phyloP scores from a whole-genome alignment of 2,797 vertebrate genomes.

The Anguilla megastoma region DNA sequence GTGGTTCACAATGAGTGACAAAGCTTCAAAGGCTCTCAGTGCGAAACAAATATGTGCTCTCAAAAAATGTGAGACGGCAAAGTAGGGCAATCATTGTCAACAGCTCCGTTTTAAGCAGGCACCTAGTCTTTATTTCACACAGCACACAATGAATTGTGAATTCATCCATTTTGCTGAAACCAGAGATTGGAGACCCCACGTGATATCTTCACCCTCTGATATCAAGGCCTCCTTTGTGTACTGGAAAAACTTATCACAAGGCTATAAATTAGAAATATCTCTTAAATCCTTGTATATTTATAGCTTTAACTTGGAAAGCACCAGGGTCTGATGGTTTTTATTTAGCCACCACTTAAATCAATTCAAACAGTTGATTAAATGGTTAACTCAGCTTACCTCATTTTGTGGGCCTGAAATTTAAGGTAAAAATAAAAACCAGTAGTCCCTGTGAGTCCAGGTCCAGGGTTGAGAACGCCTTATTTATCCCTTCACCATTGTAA shows the following conservation, averaged over 20 bases:
- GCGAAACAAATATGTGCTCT: slow-evolving; percentile 42
- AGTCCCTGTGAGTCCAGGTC: not conserved
- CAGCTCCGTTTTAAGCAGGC: not conserved
- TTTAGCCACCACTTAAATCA: not conserved
- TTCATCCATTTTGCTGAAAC: not conserved
- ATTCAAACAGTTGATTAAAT: not conserved
- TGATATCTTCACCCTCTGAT: not conserved
- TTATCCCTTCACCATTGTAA: not conserved
- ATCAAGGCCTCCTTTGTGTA: not conserved
- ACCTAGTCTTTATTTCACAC: slow-evolving; percentile 35
- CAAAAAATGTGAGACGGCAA: slow-evolving; percentile 48
- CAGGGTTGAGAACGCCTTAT: no score
- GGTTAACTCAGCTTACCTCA: not conserved
- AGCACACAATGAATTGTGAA: not conserved
- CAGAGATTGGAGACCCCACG: slow-evolving; percentile 15
- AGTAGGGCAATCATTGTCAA: slow-evolving; percentile 46
- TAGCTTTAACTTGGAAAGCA: not conserved
- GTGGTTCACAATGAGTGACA: slow-evolving; percentile 2
- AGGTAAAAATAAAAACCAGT: not conserved
- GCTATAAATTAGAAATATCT: not conserved
- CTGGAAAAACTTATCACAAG: not conserved
- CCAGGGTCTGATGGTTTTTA: not conserved
- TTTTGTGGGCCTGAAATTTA: not conserved
- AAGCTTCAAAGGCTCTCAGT: slow-evolving; percentile 31
- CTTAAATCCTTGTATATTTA: not conserved